Evolutionary conservation across 2,113 vertebrate genomes (phyloP).

Genomic region (Smithornis capensis): DNA sequence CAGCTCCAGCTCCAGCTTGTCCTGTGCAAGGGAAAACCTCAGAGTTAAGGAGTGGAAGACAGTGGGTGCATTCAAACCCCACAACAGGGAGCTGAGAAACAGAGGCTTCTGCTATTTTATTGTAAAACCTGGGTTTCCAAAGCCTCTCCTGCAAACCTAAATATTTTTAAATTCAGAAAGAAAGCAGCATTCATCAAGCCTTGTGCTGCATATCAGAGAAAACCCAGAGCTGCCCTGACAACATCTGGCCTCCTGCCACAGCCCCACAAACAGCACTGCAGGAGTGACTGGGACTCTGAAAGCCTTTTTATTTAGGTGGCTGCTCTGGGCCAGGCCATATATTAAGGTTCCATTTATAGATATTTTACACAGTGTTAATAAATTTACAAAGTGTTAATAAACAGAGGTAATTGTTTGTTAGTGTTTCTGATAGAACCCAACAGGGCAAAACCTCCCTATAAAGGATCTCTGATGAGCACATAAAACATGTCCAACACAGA

Average conservation of each 20-base stretch:
- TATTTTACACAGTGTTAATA: constrained; percentile 56
- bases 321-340: neutral
- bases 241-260: neutral
- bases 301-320: neutral
- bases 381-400: constrained; percentile 60
- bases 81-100: neutral
- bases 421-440: constrained; percentile 50
- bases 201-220: neutral
- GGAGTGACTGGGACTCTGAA: neutral
- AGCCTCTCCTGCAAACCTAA: neutral
- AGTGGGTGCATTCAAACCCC: neutral
- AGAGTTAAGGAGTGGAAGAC: fast-evolving
- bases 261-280: neutral
- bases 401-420: neutral
- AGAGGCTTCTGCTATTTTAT: fast-evolving
- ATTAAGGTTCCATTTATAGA: constrained; percentile 10
- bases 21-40: neutral
- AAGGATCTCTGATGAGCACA: neutral
- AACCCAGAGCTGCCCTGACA: constrained; percentile 35
- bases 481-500: neutral
- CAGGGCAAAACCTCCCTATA: neutral
- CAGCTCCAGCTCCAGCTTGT: no score
- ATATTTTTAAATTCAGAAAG: neutral
- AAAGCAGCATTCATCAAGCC: constrained; percentile 15
- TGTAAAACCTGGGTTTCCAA: neutral